Evolutionary conservation across 2,888 invertebrate genomes (phyloP), one percentile per base, ranked within the genome.

Genomic region (Endomychus coccineus): DNA sequence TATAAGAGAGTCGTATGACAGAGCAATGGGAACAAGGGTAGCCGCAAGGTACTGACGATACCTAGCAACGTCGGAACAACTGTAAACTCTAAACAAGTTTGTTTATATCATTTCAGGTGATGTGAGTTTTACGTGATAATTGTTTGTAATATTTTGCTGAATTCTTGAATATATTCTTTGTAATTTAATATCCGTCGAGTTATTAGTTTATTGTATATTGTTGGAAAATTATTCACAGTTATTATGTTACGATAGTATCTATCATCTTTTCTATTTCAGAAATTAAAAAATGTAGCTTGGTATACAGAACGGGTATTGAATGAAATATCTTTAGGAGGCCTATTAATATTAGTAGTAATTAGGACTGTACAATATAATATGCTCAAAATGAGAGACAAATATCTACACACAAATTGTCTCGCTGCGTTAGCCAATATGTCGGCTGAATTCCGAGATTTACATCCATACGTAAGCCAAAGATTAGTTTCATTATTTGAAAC

Each of bases 381-480:
- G 81, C 75, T 94, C 42, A 83, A 94, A 59, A 94, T 92, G 73
- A 74, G 94, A 48, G 96, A 96, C 62, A 94, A 95, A 66, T 98
- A 98, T 65, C 73, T 98, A 11, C 98, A 98, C 64, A 97, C 96
- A 2, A 98, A 98, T 68, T 97, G 97, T 61, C 71, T 98, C 45
- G 98, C 98, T 2, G 96, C 97, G 4, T 73, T 98, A 50, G 97
- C 98, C 10, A 98, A 98, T 56, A 97, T 98, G 97, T 96, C 96
- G 21, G 83, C 81, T 48, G 83, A 85, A 59, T 97, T 97, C 64
- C 77, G 88, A 53, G 79, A 87, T 38, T 70, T 98, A 12, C 94
- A 96, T 66, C 91, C 96, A 0, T 94, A 95, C 61, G 97, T 96
- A 5, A 88, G 95, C 36, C 97, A 98, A 66, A 77, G 94, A 53